These are phyloP conservation scores for Nephrotoma appendiculata DNA, from an alignment of 2,888 invertebrate species.

Conservation along the genomic window DNA sequence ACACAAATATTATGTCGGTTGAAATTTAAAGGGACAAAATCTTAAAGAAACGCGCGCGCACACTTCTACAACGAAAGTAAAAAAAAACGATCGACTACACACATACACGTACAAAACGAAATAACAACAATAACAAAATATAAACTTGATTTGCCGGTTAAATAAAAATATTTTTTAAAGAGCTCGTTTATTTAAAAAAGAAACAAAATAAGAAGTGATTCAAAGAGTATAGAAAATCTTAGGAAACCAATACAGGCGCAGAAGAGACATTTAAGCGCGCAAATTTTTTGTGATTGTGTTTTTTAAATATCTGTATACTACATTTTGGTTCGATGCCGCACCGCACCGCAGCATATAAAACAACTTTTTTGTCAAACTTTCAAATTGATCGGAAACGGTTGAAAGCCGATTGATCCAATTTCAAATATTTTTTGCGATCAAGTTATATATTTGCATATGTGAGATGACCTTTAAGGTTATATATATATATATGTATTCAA, in stretches of 20 bases:
- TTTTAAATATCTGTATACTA: neutral
- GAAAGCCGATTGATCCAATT: neutral
- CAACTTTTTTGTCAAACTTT: neutral
- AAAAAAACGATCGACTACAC: neutral
- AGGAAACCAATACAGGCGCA: neutral
- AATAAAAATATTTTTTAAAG: neutral
- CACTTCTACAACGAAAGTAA: neutral
- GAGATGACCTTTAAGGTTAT: neutral
- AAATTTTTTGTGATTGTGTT: neutral
- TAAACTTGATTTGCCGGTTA: neutral
- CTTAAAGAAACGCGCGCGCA: neutral
- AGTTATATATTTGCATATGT: neutral
- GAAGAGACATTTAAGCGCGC: neutral
- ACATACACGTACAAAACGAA: neutral
- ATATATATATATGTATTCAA: neutral
- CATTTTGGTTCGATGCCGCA: neutral
- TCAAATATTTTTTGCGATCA: neutral
- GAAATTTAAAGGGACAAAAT: neutral
- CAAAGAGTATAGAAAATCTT: neutral
- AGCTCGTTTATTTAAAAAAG: neutral
- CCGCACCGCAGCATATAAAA: neutral
- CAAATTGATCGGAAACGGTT: neutral
- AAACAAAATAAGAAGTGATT: neutral
- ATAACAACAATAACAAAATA: neutral
- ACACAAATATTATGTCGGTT: neutral